Conservation (phyloP, 2,113 vertebrate genomes). For the Cromileptes altivelis region DNA sequence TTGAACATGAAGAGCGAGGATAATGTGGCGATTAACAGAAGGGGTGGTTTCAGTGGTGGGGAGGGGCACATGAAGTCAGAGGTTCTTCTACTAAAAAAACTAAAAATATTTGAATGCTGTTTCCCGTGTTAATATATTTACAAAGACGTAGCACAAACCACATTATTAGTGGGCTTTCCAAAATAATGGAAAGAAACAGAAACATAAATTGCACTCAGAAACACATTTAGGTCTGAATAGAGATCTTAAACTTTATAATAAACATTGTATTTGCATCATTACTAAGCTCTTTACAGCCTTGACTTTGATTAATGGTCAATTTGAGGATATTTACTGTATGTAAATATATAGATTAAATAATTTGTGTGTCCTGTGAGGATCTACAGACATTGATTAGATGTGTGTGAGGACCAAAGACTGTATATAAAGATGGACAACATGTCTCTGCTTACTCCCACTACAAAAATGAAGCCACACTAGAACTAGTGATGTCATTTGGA, state of each 20-base stretch:
- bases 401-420: too few species aligned
- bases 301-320: neutral
- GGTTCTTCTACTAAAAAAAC: constrained; percentile 4
- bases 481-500: too few species aligned
- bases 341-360: neutral
- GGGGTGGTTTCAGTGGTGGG: constrained; percentile 15
- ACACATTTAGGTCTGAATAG: neutral
- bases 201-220: neutral
- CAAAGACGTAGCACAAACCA: neutral
- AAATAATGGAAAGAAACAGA: neutral
- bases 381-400: too few species aligned
- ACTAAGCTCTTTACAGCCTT: neutral
- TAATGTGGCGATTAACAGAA: constrained; percentile 53
- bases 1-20: constrained; percentile 59
- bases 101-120: neutral
- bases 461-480: too few species aligned
- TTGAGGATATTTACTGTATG: neutral
- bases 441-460: too few species aligned
- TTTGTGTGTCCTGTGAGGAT: too few species aligned
- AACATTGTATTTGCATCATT: too few species aligned
- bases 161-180: neutral
- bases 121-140: neutral
- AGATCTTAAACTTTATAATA: too few species aligned
- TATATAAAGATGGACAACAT: too few species aligned
- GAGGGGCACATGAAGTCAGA: constrained; percentile 2